Conservation (phyloP, 1,140 invertebrate genomes). For the Lerema accius region DNA sequence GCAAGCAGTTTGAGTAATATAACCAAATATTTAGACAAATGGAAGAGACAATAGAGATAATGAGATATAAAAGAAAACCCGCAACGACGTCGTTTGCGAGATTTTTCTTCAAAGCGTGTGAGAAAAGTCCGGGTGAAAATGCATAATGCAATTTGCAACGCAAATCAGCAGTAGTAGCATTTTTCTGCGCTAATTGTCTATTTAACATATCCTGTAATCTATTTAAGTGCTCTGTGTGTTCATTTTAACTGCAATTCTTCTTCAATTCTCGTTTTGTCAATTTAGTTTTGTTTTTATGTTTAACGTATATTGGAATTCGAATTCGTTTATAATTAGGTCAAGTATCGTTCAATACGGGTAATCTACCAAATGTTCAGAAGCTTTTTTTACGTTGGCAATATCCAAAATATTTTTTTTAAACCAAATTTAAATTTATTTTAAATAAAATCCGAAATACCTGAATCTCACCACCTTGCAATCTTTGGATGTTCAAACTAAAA, state of each 20-base stretch:
- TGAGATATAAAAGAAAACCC: conserved; percentile 23
- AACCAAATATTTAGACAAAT: conserved; percentile 18
- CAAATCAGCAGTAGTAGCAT: conserved; percentile 30
- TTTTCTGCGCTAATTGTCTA: conserved; percentile 37
- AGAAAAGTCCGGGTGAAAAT: conserved; percentile 20
- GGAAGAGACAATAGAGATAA: conserved; percentile 14
- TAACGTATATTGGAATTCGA: too few relatives aligned
- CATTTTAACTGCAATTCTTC: background rate
- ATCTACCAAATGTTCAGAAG: too few relatives aligned
- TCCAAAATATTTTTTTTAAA: too few relatives aligned
- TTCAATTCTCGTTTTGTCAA: background rate
- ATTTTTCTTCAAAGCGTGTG: conserved; percentile 14
- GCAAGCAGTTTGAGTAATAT: conserved; percentile 18
- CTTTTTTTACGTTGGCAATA: too few relatives aligned
- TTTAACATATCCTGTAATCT: conserved; percentile 36
- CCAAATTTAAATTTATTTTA: too few relatives aligned
- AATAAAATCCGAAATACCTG: too few relatives aligned
- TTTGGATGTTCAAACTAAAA: too few relatives aligned
- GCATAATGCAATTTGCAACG: conserved; percentile 39
- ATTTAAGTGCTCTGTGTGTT: conserved; percentile 28
- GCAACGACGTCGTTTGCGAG: conserved; percentile 21
- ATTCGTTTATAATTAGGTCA: too few relatives aligned
- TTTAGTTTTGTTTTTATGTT: conserved; percentile 1
- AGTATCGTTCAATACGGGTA: too few relatives aligned
- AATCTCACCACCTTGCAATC: too few relatives aligned